These are phyloP conservation scores for Sycobia sp. DNA, from an alignment of 1,140 invertebrate genomes.

Conservation along the genomic window DNA sequence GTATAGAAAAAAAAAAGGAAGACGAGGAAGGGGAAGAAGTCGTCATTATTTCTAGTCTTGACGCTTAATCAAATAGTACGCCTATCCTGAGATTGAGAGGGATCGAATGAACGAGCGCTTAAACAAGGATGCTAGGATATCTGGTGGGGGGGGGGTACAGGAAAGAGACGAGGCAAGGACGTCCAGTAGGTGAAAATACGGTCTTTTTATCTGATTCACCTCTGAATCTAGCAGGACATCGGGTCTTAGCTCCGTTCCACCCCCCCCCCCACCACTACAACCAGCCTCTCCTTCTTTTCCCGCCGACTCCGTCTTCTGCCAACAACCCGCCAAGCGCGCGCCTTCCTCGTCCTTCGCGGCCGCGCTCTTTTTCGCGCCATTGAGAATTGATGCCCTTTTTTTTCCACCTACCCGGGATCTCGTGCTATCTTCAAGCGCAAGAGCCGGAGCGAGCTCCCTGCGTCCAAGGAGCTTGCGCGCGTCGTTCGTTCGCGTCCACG, in stretches of 20 bases:
- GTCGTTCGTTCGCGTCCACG: too few species aligned
- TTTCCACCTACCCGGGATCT: too few species aligned
- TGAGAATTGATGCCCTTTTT: not conserved
- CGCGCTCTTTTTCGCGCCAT: too few species aligned
- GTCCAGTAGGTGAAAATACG: constrained; percentile 32
- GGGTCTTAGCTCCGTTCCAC: too few species aligned
- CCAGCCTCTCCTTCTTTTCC: not conserved
- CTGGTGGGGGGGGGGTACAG: not conserved
- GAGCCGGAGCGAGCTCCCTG: too few species aligned
- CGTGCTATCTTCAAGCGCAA: too few species aligned
- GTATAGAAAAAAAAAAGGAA: constrained; percentile 25
- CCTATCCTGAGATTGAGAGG: not conserved
- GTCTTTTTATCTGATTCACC: constrained; percentile 42
- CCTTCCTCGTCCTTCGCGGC: too few species aligned
- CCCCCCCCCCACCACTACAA: too few species aligned
- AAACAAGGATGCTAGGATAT: not conserved
- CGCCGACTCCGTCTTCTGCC: not conserved
- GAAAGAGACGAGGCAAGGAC: not conserved
- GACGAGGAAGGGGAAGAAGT: too few species aligned
- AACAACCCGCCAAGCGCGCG: too few species aligned
- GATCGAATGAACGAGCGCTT: not conserved
- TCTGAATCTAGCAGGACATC: too few species aligned
- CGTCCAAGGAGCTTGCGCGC: too few species aligned
- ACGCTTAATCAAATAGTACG: constrained; percentile 32
- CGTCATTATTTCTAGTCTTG: constrained; percentile 38